phyloP scores from a whole-genome alignment of 2,888 invertebrate species.

The Catocala sponsa region DNA sequence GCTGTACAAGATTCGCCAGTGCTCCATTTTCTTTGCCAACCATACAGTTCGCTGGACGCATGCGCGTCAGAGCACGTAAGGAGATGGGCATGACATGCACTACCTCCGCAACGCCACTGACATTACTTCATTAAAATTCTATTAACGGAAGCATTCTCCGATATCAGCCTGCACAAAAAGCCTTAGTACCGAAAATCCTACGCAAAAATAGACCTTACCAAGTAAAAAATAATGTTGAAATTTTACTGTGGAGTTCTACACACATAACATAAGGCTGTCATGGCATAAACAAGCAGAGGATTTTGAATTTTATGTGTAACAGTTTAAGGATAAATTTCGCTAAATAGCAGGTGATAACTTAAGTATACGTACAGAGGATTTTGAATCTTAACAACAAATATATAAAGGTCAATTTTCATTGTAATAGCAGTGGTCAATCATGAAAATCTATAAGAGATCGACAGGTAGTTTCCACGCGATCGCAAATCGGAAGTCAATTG shows the following conservation, averaged over 20 bases:
- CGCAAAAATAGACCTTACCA: constrained; percentile 40
- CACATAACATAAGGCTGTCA: background rate
- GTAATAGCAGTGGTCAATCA: constrained; percentile 52
- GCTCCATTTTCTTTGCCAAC: constrained; percentile 62
- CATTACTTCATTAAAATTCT: constrained; percentile 88
- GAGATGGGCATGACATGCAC: constrained; percentile 86
- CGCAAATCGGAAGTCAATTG: constrained; percentile 79
- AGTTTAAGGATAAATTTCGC: constrained; percentile 46
- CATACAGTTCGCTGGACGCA: constrained; percentile 62
- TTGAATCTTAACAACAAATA: constrained; percentile 7
- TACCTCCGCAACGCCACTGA: constrained; percentile 73
- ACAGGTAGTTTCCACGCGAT: constrained; percentile 68
- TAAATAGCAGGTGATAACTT: background rate
- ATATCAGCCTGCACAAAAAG: constrained; percentile 48
- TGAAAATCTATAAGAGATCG: constrained; percentile 65
- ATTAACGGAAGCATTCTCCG: constrained; percentile 87
- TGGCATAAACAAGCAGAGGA: constrained; percentile 10
- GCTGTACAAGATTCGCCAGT: constrained; percentile 3
- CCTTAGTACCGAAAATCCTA: constrained; percentile 25
- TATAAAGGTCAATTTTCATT: constrained; percentile 52
- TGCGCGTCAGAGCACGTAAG: constrained; percentile 78
- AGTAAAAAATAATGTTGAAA: constrained; percentile 3
- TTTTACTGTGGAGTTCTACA: constrained; percentile 16
- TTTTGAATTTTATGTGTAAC: constrained; percentile 29
- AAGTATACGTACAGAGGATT: constrained; percentile 21